Evolutionary conservation across 2,888 invertebrate species (phyloP).

Genomic region (Dryadula phaetusa): DNA sequence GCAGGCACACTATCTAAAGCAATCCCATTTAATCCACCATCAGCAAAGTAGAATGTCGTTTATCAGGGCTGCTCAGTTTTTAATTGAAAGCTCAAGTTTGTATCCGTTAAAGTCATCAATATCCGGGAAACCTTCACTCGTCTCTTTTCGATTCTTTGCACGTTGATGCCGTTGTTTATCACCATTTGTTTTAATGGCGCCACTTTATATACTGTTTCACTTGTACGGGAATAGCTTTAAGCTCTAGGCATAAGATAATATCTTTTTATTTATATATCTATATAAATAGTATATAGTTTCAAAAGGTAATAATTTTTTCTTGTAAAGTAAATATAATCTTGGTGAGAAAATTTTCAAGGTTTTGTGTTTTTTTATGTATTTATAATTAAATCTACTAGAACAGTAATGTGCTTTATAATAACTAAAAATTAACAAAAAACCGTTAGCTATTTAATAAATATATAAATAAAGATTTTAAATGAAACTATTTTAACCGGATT

Average conservation of each 20-base stretch:
- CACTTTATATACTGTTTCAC: constrained; percentile 40
- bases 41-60: constrained; percentile 43
- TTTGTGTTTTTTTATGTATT: too few species aligned
- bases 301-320: too few species aligned
- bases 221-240: not conserved
- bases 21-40: constrained; percentile 27
- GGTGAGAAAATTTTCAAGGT: too few species aligned
- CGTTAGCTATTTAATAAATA: too few species aligned
- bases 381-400: too few species aligned
- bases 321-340: too few species aligned
- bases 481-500: too few species aligned
- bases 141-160: constrained; percentile 42
- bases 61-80: constrained; percentile 59
- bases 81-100: constrained; percentile 68
- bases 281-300: too few species aligned
- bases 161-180: constrained; percentile 38
- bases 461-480: too few species aligned
- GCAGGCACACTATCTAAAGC: not conserved
- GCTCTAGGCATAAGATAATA: not conserved
- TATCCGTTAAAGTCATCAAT: constrained; percentile 65
- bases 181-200: constrained; percentile 41
- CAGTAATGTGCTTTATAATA: too few species aligned
- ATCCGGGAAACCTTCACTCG: constrained; percentile 44
- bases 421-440: too few species aligned
- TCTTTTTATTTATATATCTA: too few species aligned